Evolutionary conservation across 2,888 invertebrate genomes (phyloP).

Genomic region (Nasonia oneida): DNA sequence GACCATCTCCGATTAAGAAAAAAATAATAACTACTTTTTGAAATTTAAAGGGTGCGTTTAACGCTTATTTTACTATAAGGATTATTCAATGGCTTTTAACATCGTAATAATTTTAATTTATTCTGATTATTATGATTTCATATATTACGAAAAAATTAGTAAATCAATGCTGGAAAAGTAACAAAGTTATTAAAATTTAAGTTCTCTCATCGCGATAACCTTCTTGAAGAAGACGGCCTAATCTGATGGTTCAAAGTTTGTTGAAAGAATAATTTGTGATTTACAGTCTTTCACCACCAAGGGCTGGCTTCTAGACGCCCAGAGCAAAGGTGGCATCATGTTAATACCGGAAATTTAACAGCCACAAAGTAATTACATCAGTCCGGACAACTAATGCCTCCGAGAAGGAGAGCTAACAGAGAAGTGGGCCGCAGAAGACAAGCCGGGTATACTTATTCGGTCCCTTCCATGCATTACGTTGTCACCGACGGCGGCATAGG

Average conservation of each 20-base stretch:
- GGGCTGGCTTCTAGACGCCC: neutral
- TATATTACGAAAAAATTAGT: neutral
- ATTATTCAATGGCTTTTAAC: too few relatives aligned
- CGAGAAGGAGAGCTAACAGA: slow-evolving; percentile 64
- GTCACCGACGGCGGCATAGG: slow-evolving; percentile 34
- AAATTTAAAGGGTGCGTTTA: neutral
- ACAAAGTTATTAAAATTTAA: neutral
- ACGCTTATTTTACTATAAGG: too few relatives aligned
- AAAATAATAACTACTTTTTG: slow-evolving; percentile 37
- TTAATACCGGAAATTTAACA: slow-evolving; percentile 71
- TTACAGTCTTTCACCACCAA: neutral
- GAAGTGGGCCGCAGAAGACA: slow-evolving; percentile 63
- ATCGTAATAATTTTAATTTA: neutral
- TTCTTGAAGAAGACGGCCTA: neutral
- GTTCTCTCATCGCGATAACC: neutral
- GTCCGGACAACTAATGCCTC: slow-evolving; percentile 69
- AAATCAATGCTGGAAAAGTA: too few relatives aligned
- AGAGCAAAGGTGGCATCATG: slow-evolving; percentile 56
- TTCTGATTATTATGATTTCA: neutral
- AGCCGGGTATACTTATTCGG: slow-evolving; percentile 68
- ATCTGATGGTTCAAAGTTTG: neutral
- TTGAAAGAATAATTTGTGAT: neutral
- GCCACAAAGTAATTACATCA: slow-evolving; percentile 73
- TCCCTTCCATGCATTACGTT: slow-evolving; percentile 71
- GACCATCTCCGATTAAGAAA: slow-evolving; percentile 44